Evolutionary conservation across 2,888 invertebrate species (phyloP), one percentile per base, ranked within the genome.

Genomic region (Oasisia sp.): DNA sequence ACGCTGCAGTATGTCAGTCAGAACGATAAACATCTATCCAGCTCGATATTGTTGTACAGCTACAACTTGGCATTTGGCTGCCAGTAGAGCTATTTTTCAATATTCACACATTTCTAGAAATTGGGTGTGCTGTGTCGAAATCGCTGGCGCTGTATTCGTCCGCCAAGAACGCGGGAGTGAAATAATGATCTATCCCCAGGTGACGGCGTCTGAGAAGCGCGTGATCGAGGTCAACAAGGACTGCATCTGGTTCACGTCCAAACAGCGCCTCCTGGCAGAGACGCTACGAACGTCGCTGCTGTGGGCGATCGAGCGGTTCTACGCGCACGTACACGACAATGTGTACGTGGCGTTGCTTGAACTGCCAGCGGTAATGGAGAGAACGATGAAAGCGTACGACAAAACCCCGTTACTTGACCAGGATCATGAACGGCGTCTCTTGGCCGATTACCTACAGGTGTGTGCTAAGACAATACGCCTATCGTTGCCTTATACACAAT

Each of bases 261-360:
- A 74, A 74, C 74, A 74, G 74, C 74, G 74, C 74, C 74, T 74
- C 74, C 74, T 74, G 74, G 74, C n/a, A 27, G 74, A 74, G 74
- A 74, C 74, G 27, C 27, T 74, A 27, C 74, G 74, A 1, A 74
- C 74, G 8, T 74, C 74, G 74, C n/a, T 74, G n/a, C n/a, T 74
- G 74, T 74, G 74, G 74, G 27, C 74, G 74, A 74, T 74, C 74
- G 74, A 74, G 27, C 74, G 74, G 27, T 74, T 74, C n/a, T 74
- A 74, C 74, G 74, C 4, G 27, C 74, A 74, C 74, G 74, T 74
- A 27, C 74, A 74, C 74, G 74, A 74, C 74, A 74, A 74, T 27
- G 74, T 74, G 5, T 74, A 74, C 27, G 74, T 74, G 14, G 74
- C 74, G 74, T 27, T 74, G 74, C 74, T 74, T 19, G 19, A 74